These are phyloP conservation scores for Ophion costatus DNA, from an alignment of 2,888 invertebrate genomes.

Conservation along the genomic window DNA sequence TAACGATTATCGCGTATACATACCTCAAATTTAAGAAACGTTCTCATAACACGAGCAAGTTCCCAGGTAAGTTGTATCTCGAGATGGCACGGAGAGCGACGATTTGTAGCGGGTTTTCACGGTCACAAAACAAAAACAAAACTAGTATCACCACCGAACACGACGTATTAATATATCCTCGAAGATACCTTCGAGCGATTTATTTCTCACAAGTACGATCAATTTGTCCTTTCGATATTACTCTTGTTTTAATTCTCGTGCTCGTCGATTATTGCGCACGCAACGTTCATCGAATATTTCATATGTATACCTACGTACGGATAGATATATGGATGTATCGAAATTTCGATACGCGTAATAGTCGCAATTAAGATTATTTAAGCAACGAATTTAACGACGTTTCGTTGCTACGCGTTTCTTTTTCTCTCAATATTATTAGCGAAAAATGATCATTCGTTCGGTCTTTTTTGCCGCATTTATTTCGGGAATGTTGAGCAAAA, in stretches of 20 bases:
- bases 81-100: slow-evolving; percentile 1
- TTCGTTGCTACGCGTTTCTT: background rate
- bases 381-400: background rate
- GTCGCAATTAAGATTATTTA: background rate
- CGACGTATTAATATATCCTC: slow-evolving; percentile 1
- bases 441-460: background rate
- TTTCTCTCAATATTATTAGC: background rate
- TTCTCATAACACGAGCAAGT: slow-evolving; percentile 42
- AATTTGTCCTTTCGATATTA: background rate
- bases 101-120: slow-evolving; percentile 22
- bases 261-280: background rate
- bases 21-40: slow-evolving; percentile 30
- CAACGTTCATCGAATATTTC: background rate
- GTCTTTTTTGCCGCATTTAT: background rate
- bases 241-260: background rate
- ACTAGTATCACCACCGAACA: slow-evolving; percentile 9
- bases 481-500: no score
- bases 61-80: slow-evolving; percentile 2
- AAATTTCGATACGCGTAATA: background rate
- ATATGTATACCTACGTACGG: background rate
- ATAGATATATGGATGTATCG: background rate
- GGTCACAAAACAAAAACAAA: slow-evolving; percentile 46
- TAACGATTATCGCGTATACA: slow-evolving; percentile 21
- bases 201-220: slow-evolving; percentile 1
- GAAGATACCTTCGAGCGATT: slow-evolving; percentile 7